Conservation (phyloP, 2,888 invertebrate genomes). For the Papilio demoleus region DNA sequence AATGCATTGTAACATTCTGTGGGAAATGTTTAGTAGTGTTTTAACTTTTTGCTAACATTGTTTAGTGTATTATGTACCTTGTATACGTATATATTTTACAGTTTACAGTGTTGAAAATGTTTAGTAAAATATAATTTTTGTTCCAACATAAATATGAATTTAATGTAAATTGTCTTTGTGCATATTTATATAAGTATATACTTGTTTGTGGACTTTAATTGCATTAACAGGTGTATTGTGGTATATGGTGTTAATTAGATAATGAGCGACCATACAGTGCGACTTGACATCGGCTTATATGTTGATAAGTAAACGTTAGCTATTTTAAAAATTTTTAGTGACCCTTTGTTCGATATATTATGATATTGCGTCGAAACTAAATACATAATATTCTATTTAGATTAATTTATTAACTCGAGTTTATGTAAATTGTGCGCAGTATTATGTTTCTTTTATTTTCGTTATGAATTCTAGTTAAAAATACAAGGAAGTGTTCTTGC, state of each 20-base stretch:
- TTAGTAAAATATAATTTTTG: too few species aligned
- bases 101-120: neutral
- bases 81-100: neutral
- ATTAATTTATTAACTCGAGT: neutral
- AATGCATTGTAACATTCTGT: constrained; percentile 12
- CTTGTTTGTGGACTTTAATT: constrained; percentile 14
- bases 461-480: neutral
- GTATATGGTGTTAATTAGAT: constrained; percentile 32
- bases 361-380: neutral
- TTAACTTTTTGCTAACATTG: neutral
- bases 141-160: too few species aligned
- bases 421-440: neutral
- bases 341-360: constrained; percentile 13
- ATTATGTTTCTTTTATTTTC: neutral
- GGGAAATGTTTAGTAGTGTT: constrained; percentile 3
- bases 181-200: constrained; percentile 14
- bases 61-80: neutral
- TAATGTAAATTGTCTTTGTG: neutral
- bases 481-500: neutral
- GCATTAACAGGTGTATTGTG: constrained; percentile 28
- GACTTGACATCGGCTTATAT: constrained; percentile 29
- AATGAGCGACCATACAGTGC: constrained; percentile 15
- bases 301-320: constrained; percentile 12
- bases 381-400: neutral
- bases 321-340: constrained; percentile 32